These are phyloP conservation scores for Lates calcarifer DNA, from an alignment of 2,113 vertebrate species.

Conservation along the genomic window DNA sequence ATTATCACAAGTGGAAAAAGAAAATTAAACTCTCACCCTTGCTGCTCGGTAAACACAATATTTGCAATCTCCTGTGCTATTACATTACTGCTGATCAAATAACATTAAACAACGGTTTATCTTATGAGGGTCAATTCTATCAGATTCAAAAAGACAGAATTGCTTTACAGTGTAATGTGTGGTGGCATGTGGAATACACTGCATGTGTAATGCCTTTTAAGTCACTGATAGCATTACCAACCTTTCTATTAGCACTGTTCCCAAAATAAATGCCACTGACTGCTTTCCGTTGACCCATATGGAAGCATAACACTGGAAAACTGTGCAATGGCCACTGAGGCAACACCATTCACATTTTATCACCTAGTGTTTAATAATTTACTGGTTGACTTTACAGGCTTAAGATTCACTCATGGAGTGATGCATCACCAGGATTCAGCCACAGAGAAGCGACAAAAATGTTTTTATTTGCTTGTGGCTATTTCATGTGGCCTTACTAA, in stretches of 20 bases:
- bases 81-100: background rate
- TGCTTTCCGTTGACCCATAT: slow-evolving; percentile 44
- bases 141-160: background rate
- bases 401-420: slow-evolving; percentile 29
- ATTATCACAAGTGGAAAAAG: background rate
- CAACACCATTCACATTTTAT: slow-evolving; percentile 76
- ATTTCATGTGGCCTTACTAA: slow-evolving; percentile 27
- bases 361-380: slow-evolving; percentile 73
- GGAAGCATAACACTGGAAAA: slow-evolving; percentile 52
- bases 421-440: slow-evolving; percentile 31
- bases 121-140: background rate
- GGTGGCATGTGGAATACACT: background rate
- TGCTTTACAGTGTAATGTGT: background rate
- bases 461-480: slow-evolving; percentile 30
- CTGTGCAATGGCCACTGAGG: slow-evolving; percentile 51
- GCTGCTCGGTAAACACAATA: background rate
- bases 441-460: slow-evolving; percentile 30
- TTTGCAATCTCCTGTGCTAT: no score
- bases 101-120: background rate
- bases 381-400: slow-evolving; percentile 63
- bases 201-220: slow-evolving; percentile 9
- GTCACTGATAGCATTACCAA: slow-evolving; percentile 18
- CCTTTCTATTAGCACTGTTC: slow-evolving; percentile 28
- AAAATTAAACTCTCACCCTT: background rate
- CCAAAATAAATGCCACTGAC: slow-evolving; percentile 31